Base-by-base conservation (phyloP, 30 jellyfish, hydroid and myxozoan genomes). In the Phacellophora camtschatica region DNA sequence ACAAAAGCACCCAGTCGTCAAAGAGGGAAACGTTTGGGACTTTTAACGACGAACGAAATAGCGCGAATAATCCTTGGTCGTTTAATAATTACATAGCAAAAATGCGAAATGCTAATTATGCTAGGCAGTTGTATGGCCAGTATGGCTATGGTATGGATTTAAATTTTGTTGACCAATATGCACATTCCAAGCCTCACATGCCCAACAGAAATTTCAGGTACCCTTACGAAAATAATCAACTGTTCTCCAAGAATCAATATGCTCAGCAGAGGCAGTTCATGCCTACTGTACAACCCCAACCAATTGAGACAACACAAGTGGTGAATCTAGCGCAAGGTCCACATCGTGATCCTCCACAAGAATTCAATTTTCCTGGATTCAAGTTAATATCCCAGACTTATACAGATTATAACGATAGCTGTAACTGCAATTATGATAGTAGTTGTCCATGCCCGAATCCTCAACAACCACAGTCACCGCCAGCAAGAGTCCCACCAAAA, bases 341-440 rank as follows among this genome's bases (percentile, higher is more conserved):
- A 15, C 88, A 66, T 22, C 80, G 63, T 77, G 88, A 77, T 11
- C 88, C 88, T 2, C 88, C 88, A 10, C 88, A 77, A 25, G 88
- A 77, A 20, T 77, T 57, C 55, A 57, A 77, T 34, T 58, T 77
- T 24, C 88, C 88, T 36, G 88, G 88, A 4, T 77, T 77, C 74
- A 77, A 77, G 62, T 36, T 77, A 36, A 24, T 36, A 5, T 77
- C 88, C 10, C 76, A 77, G 57, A 77, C 88, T 0, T 77, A 77
- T 24, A 61, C 88, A 4, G 88, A 77, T 77, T 50, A 77, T 24
- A 61, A 58, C 29, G 88, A 77, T 49, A 77, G 43, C 46, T 77
- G 88, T 32, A 59, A 77, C 31, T 77, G 88, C 15, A 77, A 62
- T 51, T 30, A 10, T 37, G 71, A 25, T 4, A 30, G 74, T 4